Percentiles rank a stretch among this genome's conserved stretches.
Conservation (phyloP, 2,888 invertebrate genomes). For the Stenurella melanura region DNA sequence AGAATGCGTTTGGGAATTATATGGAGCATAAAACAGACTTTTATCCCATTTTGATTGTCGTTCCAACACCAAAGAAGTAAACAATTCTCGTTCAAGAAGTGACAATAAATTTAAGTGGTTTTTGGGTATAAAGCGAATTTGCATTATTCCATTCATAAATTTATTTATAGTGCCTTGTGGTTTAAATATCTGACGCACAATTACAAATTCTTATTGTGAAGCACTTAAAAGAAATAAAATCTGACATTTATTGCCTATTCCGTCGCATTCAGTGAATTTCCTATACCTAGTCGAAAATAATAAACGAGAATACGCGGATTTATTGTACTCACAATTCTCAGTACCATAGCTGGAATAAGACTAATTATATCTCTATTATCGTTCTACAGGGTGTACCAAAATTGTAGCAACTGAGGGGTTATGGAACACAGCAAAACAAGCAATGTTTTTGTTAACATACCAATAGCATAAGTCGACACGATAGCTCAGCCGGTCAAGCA, state of each 20-base stretch:
- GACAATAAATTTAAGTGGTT: constrained; percentile 16
- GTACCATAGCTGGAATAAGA: background rate
- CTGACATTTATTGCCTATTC: background rate
- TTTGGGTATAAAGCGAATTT: constrained; percentile 13
- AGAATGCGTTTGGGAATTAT: constrained; percentile 38
- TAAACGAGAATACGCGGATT: background rate
- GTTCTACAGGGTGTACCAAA: no score
- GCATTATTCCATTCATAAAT: constrained; percentile 10
- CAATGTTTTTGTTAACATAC: no score
- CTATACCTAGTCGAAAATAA: background rate
- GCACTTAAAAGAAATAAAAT: background rate
- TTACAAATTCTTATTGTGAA: background rate
- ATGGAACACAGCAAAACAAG: no score
- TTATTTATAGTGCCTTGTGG: constrained; percentile 11
- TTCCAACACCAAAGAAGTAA: constrained; percentile 21
- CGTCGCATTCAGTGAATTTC: background rate
- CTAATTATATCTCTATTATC: background rate
- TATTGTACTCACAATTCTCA: no score
- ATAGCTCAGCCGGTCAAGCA: no score
- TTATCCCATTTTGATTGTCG: constrained; percentile 41
- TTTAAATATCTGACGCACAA: constrained; percentile 7
- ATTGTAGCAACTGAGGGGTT: no score
- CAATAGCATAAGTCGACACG: no score
- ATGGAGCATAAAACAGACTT: constrained; percentile 35
- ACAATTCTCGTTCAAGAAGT: constrained; percentile 2